Evolutionary conservation across 92 coral and sea anemone genomes (phyloP).

Genomic region (Epizoanthus rinbou): DNA sequence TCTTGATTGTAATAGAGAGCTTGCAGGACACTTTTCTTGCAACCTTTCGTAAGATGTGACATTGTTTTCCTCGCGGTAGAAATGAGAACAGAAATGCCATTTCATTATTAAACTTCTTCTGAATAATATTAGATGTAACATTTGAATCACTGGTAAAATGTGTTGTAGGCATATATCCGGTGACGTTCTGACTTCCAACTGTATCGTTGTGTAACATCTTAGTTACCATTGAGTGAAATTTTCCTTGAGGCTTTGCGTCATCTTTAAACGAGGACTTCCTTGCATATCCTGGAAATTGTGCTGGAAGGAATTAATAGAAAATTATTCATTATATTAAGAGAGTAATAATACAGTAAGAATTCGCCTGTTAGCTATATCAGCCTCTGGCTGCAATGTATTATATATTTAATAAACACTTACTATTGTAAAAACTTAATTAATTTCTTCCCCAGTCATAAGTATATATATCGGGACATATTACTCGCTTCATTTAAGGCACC

Average conservation of each 20-base stretch:
- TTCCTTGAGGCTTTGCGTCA: neutral
- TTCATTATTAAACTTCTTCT: slow-evolving; percentile 59
- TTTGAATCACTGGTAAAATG: neutral
- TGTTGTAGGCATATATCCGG: neutral
- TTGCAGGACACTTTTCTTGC: slow-evolving; percentile 50
- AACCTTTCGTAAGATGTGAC: slow-evolving; percentile 47
- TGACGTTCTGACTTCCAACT: neutral
- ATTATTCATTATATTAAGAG: neutral
- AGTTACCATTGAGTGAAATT: neutral
- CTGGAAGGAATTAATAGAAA: neutral
- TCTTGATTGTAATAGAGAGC: slow-evolving; percentile 17
- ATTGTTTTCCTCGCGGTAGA: slow-evolving; percentile 57
- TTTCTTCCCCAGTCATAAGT: too few species aligned
- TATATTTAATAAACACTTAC: too few species aligned
- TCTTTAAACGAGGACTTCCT: neutral
- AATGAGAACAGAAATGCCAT: slow-evolving; percentile 57
- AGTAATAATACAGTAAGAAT: too few species aligned
- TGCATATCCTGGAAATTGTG: slow-evolving; percentile 33
- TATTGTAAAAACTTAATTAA: too few species aligned
- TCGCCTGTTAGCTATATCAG: too few species aligned
- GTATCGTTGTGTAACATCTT: neutral
- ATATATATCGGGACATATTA: too few species aligned
- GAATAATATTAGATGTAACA: slow-evolving; percentile 22
- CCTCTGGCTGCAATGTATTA: too few species aligned
- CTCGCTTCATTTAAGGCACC: too few species aligned